Base-by-base conservation (phyloP, 2,888 invertebrate species). In the Piscicola geometra region DNA sequence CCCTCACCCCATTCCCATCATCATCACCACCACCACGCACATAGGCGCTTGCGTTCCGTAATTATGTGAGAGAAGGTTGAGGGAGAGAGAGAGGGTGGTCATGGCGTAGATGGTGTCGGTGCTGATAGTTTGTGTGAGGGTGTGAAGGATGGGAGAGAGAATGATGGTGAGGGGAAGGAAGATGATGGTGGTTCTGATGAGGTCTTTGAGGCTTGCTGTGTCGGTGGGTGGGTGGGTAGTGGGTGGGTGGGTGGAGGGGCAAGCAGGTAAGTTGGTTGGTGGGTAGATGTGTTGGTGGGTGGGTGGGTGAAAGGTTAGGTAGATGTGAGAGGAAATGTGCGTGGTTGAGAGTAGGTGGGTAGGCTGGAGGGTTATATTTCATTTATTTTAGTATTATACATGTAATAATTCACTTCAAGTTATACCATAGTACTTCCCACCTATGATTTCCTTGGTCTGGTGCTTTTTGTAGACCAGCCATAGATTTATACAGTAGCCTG, bases 21-120 rank as follows among this genome's bases (percentile, higher is more conserved):
- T 25, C 28, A 73, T n/a, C 30, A 75, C 18, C 25, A 76, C 2
- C n/a, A 25, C 36, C 21, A 77, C 85, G 82, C 81, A 87, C 87
- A 88, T 83, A 0, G 93, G 92, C 1, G 91, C 92, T 18, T 90
- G 89, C 0, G 93, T 89, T 3, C 93, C 93, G 83, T 98, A 99
- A 84, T 98, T 94, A 83, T 92, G 93, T 83, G 95, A 95, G 81
- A 93, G 89, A 77, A 98, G 87, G 87, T 98, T 96, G 0, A 92
- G 86, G 0, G 92, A 82, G 87, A 97, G 90, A 90, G 95, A 93
- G 21, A 93, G 88, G 30, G 92, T 90, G 0, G 96, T 90, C 89
- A 92, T 93, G 0, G 94, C 93, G 83, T 94, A 96, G 82, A 99
- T 96, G 0, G 98, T 96, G 83, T 99, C 97, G 0, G 97, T 97